Evolutionary conservation across 2,113 vertebrate species (phyloP), one percentile per base, ranked within the genome.

Genomic region (Gasterosteus aculeatus): DNA sequence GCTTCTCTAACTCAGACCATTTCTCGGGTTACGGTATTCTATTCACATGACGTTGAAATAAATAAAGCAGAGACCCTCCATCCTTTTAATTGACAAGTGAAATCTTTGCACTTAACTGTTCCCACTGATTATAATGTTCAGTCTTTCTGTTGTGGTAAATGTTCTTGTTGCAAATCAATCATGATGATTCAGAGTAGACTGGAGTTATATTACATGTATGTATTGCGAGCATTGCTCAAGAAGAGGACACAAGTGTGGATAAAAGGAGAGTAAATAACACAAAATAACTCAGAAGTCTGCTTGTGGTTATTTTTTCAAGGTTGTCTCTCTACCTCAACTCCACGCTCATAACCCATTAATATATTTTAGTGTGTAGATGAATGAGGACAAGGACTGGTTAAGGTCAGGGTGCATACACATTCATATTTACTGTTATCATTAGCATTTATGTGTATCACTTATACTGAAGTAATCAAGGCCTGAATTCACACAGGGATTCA

Each of bases 151-250:
- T 70, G 60, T 53, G 73, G 69, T 68, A 59, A 77, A 77, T 78
- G 63, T 65, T 63, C 66, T 65, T 67, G 42, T 61, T 83, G 69
- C 81, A 83, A 77, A 80, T 73, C 63, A 62, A 64, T 68, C 75
- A 60, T 67, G 57, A 77, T 72, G 38, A 39, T 47, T 38, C 74
- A 42, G 42, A 69, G 38, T 42, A 14, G 46, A 57, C 46, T 61
- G 69, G 64, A 56, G 57, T 69, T 64, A 42, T 80, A 54, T 49
- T 22, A 63, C 33, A 66, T 77, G 49, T 67, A 42, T 89, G 76
- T 70, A 54, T 33, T 83, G 59, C 60, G 69, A 72, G 63, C 4
- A 4, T 35, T 69, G 64, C 62, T 74, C 8, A 63, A 54, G 54
- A 74, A 64, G 44, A 69, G 22, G 56, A 60, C 72, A 68, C 41